Base-by-base conservation (phyloP, 1,140 invertebrate species). In the Hylaeus anthracinus region DNA sequence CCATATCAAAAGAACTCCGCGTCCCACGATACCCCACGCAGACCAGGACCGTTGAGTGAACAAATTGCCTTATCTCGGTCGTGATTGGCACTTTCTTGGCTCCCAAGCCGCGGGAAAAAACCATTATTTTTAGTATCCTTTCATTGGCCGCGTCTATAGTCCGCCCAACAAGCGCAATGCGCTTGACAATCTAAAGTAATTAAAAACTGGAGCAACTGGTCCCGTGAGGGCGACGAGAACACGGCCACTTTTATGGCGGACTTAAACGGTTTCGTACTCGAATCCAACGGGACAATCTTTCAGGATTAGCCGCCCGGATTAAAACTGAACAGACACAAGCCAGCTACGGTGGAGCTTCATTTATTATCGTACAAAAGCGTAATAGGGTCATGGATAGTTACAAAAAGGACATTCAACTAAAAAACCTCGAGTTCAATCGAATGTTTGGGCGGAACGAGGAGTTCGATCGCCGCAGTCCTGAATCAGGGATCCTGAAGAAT, bases 281-380 rank as follows among this genome's bases (percentile, higher is more conserved):
- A 58, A 15, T 72, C 55, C 43, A 64, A 53, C n/a, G 48, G 51
- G n/a, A 9, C 14, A 3, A 43, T 48, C n/a, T 37, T 45, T n/a
- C 9, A 39, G 45, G 63, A 67, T 75, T 58, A 73, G 48, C 2
- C 6, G n/a, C 26, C 5, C n/a, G 6, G 26, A 56, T 65, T 43
- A 14, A 14, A 66, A 39, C 26, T 51, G 14, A 14, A 14, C 14
- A 37, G 37, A 75, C 37, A 55, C n/a, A 67, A 43, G 26, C 10
- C 3, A 6, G 12, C 6, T 80, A 75, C 14, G n/a, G 48, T 75
- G 12, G n/a, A 75, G 45, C 37, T 80, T 80, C 45, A 12, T 80
- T 80, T 80, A 80, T 80, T 80, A 61, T 67, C 39, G 48, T 69
- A 80, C 12, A 80, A 67, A 80, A 73, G 39, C 39, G 64, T 56